Conservation (phyloP, 2,113 vertebrate species). For the Mola mola region DNA sequence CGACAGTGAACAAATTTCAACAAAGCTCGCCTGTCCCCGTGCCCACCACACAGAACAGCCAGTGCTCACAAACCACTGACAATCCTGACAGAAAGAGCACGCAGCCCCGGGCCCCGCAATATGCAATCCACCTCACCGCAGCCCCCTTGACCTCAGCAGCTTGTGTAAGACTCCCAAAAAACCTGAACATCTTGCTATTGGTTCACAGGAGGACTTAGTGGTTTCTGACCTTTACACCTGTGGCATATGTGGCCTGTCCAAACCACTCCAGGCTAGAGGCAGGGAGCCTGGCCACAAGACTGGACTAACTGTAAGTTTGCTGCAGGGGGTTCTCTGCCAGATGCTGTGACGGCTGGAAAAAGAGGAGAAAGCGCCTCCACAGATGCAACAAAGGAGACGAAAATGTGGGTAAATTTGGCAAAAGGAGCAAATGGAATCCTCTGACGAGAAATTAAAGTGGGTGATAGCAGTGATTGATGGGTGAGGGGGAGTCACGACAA, state of each 20-base stretch:
- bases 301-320: conserved; percentile 25
- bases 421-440: conserved; percentile 13
- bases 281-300: not conserved
- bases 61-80: too few species aligned
- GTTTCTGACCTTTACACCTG: conserved; percentile 29
- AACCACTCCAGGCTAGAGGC: conserved; percentile 15
- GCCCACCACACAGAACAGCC: too few species aligned
- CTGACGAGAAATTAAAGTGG: conserved; percentile 27
- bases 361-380: too few species aligned
- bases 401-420: not conserved
- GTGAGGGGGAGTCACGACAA: conserved; percentile 49
- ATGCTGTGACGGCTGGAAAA: conserved; percentile 13
- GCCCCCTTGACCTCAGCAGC: conserved; percentile 8
- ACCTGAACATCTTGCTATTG: not conserved
- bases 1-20: conserved; percentile 6
- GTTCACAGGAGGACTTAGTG: conserved; percentile 28
- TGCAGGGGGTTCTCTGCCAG: conserved; percentile 18
- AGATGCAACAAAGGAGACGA: not conserved
- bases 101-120: too few species aligned
- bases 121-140: not conserved
- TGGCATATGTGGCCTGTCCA: conserved; percentile 15
- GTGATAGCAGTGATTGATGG: conserved; percentile 35
- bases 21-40: not conserved
- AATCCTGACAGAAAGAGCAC: too few species aligned
- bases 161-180: conserved; percentile 19